These are phyloP conservation scores for Myotis yumanensis DNA, from an alignment of 2,113 vertebrate genomes.

Conservation along the genomic window DNA sequence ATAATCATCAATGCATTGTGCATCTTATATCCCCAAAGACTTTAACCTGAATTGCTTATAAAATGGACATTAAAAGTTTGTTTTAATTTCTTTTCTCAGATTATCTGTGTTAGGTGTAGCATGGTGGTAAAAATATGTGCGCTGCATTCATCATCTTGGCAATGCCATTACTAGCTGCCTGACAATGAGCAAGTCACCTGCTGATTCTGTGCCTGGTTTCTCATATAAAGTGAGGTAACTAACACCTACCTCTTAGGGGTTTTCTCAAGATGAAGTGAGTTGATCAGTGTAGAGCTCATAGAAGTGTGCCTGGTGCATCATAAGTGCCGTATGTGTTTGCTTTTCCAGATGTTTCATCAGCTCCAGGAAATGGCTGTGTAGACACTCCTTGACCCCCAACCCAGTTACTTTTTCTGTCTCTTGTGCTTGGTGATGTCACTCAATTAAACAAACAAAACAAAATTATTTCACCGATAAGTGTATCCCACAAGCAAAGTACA, in stretches of 20 bases:
- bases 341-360: background rate
- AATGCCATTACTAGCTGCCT: background rate
- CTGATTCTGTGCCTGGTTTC: background rate
- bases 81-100: background rate
- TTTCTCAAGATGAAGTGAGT: background rate
- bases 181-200: background rate
- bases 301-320: background rate
- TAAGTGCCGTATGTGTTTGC: background rate
- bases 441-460: background rate
- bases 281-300: background rate
- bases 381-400: background rate
- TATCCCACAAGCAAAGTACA: background rate
- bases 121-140: background rate
- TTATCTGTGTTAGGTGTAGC: background rate
- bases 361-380: background rate
- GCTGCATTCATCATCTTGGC: background rate
- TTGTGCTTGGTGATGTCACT: background rate
- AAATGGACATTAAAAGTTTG: background rate
- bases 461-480: background rate
- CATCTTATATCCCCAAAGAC: background rate
- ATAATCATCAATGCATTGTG: background rate
- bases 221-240: background rate
- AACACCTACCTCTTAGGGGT: background rate
- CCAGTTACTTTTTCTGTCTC: background rate
- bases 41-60: background rate